Base-by-base conservation (phyloP, 1,140 invertebrate genomes). In the Sycobia sp. region DNA sequence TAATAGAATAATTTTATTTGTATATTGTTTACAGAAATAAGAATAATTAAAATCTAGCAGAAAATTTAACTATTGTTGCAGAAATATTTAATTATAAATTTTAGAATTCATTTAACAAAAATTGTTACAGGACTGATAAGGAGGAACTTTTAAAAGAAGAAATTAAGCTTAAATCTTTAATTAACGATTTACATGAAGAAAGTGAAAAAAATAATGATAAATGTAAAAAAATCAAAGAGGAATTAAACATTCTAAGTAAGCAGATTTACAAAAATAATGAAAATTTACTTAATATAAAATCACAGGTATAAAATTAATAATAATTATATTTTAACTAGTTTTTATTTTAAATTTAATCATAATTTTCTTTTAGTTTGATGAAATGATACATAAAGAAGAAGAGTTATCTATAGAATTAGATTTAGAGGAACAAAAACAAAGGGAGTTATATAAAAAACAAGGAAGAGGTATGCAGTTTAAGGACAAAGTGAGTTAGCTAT, bases 381-480 rank as follows among this genome's bases (percentile, higher is more conserved):
- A 91, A 67, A 92, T 97, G 87, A 94, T 96, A 74, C 89, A 90
- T 27, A 86, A 90, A 55, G 97, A 99, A 83, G 96, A 98, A 76
- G 92, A 92, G 63, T 92, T 89, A 74, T 91, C 90, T 0, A 76
- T 90, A 51, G 90, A 92, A 53, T 82, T 99, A 54, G 89, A 90
- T n/a, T 82, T 98, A 18, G 97, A 97, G 78, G 96, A 99, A 78
- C 96, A 99, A 78, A 96, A 97, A 74, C 83, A 96, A 14, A 98
- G 98, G 76, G 98, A 99, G 79, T 79, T 99, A 9, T 99, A 99
- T 83, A 97, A 96, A 0, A 99, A 99, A 78, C 96, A 99, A 83
- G 97, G 97, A 0, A 85, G 97, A 71, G 95, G 95, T 0, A 96
- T 93, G 69, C 96, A 99, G 80, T 99, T 99, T 83, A 94, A 93